Evolutionary conservation across 2,797 vertebrate species (phyloP).

Genomic region (Gymnothorax reevesii): DNA sequence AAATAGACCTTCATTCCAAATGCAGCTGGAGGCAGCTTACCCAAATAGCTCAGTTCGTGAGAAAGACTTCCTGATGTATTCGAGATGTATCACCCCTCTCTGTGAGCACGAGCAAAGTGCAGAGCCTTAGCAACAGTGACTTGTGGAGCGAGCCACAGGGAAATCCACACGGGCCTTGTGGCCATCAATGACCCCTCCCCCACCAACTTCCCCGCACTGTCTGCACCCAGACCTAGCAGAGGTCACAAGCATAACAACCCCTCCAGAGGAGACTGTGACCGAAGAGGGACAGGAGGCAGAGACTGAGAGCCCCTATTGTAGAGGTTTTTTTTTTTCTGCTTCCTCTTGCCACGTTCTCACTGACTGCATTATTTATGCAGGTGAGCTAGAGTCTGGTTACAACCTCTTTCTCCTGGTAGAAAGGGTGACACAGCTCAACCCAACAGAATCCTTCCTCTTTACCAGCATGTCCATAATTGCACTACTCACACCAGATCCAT

Average conservation of each 20-base stretch:
- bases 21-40: slow-evolving; percentile 21
- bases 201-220: background rate
- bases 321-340: background rate
- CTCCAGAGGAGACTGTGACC: background rate
- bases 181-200: background rate
- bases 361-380: slow-evolving; percentile 31
- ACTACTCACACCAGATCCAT: background rate
- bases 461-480: background rate
- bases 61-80: slow-evolving; percentile 12
- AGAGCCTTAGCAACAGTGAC: slow-evolving; percentile 20
- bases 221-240: background rate
- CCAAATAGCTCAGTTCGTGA: slow-evolving; percentile 7
- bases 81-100: slow-evolving; percentile 6
- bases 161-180: background rate
- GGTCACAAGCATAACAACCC: background rate
- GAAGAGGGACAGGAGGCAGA: background rate
- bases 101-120: background rate
- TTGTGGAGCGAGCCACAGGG: background rate
- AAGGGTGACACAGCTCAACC: background rate
- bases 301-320: slow-evolving; percentile 1
- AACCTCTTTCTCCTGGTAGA: slow-evolving; percentile 3
- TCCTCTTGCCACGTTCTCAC: background rate
- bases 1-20: slow-evolving; percentile 4
- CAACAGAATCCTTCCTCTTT: background rate
- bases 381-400: slow-evolving; percentile 18